Evolutionary conservation across 2,113 vertebrate species (phyloP).

Genomic region (Gymnogyps californianus): DNA sequence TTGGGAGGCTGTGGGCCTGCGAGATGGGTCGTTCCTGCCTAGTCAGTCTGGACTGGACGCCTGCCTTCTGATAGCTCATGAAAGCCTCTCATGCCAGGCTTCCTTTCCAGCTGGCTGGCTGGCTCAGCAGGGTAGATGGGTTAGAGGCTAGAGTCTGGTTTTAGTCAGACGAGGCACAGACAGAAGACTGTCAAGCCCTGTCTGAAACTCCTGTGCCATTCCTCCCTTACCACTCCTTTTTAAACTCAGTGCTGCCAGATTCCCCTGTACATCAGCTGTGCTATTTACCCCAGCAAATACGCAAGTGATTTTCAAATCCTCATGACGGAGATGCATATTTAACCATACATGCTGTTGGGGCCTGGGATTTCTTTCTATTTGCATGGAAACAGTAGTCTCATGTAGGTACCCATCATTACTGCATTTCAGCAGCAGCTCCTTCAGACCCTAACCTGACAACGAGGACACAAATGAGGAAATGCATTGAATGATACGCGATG

Average conservation of each 20-base stretch:
- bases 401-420: background rate
- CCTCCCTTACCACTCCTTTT: no score
- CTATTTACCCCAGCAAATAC: rapidly evolving
- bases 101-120: background rate
- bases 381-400: background rate
- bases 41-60: rapidly evolving
- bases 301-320: background rate
- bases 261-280: background rate
- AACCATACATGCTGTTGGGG: background rate
- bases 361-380: background rate
- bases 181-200: background rate
- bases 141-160: background rate
- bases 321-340: rapidly evolving
- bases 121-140: background rate
- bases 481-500: rapidly evolving
- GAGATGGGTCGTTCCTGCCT: background rate
- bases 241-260: rapidly evolving
- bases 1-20: background rate
- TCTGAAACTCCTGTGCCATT: rapidly evolving
- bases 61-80: background rate
- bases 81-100: background rate
- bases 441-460: background rate
- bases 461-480: background rate
- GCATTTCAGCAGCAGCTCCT: background rate
- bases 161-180: background rate